Evolutionary conservation across 2,888 invertebrate species (phyloP), one percentile per base, ranked within the genome.

Genomic region (Sinopyrophorus schimmeli): DNA sequence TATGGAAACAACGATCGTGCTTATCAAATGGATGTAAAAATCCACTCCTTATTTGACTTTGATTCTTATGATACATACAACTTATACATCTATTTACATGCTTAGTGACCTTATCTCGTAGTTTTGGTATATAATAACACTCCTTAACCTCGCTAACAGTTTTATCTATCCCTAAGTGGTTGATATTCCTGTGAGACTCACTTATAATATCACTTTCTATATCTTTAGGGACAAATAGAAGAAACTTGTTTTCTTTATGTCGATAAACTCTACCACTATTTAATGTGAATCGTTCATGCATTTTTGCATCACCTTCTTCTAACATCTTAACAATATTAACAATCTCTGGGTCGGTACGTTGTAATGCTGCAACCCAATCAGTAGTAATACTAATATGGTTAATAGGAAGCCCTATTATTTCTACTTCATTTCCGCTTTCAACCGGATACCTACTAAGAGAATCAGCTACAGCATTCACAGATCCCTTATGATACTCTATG

Each of bases 1-100:
- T 71, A 35, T 72, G 65, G 27, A 74, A 72, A 0, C 71, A 70
- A 1, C 62, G 55, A 1, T 57, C 47, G 5, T 64, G 57, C 49
- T 73, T 72, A 4, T 64, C 63, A 6, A 74, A 72, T 0, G 68
- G 63, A 34, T 59, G 48, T n/a, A 65, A 21, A 17, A 53, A 47
- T 1, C 61, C 65, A 16, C 54, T 4, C 43, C 56, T 1, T 61
- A 31, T 11, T 0, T 66, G 46, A 57, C 43, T 21, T 6, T 47
- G 48, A 0, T 59, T 59, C 38, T 67, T 68, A 1, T 63, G 60
- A 49, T 62, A 26, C 10, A 26, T 5, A 10, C 26, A 26, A 67
- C 1, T 34, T 3, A 67, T n/a, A 47, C 67, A 67, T 1, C 52
- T 9, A 0, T 17, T 48, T 3, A 67, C 54, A 32, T 67, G 65